Evolutionary conservation across 2,113 vertebrate genomes (phyloP).

Genomic region (Malaclemys terrapin): DNA sequence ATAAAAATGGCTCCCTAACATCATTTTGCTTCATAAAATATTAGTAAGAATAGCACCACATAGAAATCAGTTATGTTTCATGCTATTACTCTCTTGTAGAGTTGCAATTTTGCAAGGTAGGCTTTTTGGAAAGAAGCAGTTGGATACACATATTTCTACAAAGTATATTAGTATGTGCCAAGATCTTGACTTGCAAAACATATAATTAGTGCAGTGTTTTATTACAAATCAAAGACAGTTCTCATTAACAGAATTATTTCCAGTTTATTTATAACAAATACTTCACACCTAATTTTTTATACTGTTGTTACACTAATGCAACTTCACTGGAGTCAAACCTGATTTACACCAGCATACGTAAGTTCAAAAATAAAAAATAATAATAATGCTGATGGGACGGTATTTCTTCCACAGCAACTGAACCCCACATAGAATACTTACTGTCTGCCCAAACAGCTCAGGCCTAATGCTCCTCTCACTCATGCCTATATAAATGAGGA

Average conservation of each 20-base stretch:
- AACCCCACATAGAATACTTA: background rate
- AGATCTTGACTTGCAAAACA: background rate
- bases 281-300: background rate
- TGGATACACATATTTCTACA: background rate
- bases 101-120: background rate
- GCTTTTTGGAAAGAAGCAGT: background rate
- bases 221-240: background rate
- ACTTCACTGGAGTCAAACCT: background rate
- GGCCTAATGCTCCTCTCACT: background rate
- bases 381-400: background rate
- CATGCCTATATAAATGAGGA: background rate
- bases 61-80: background rate
- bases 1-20: constrained; percentile 15
- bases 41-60: background rate
- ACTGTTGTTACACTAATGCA: background rate
- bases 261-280: background rate
- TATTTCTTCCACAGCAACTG: no score
- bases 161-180: background rate
- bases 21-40: constrained; percentile 38
- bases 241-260: background rate
- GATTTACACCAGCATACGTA: background rate
- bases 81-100: background rate
- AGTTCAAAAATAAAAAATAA: background rate
- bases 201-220: background rate
- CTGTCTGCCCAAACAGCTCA: background rate